These are phyloP conservation scores for Leiothrix lutea DNA, from an alignment of 2,113 vertebrate species.

Conservation along the genomic window DNA sequence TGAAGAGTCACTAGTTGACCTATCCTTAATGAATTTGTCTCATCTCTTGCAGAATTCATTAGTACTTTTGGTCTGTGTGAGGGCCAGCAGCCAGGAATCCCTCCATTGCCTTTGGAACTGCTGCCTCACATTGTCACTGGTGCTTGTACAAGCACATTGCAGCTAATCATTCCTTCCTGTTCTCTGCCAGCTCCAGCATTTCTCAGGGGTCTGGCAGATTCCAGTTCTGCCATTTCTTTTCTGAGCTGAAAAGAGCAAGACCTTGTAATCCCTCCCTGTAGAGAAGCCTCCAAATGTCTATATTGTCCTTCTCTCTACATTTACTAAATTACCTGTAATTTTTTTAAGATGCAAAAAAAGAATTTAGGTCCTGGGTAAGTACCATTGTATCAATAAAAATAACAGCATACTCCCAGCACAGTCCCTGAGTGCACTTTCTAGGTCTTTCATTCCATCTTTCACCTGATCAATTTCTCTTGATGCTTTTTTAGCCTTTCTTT, in stretches of 20 bases:
- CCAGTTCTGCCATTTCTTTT: background rate
- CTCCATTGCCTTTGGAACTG: background rate
- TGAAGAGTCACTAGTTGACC: background rate
- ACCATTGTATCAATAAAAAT: background rate
- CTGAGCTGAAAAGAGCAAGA: background rate
- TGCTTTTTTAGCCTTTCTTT: background rate
- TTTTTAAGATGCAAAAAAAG: background rate
- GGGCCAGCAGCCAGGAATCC: background rate
- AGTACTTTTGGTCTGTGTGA: background rate
- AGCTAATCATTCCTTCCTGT: background rate
- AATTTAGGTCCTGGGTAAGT: background rate
- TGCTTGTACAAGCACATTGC: background rate
- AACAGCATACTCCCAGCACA: background rate
- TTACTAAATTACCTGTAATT: background rate
- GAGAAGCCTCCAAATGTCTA: background rate
- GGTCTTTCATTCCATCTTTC: background rate
- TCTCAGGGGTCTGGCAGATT: background rate
- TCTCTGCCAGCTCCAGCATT: background rate
- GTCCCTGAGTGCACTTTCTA: background rate
- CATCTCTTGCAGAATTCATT: background rate
- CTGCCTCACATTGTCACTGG: background rate
- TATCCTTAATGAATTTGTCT: background rate
- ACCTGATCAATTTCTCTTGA: background rate
- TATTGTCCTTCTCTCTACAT: background rate
- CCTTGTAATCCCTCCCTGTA: background rate